phyloP scores from a whole-genome alignment of 2,888 invertebrate genomes.

The Thecophora atra region DNA sequence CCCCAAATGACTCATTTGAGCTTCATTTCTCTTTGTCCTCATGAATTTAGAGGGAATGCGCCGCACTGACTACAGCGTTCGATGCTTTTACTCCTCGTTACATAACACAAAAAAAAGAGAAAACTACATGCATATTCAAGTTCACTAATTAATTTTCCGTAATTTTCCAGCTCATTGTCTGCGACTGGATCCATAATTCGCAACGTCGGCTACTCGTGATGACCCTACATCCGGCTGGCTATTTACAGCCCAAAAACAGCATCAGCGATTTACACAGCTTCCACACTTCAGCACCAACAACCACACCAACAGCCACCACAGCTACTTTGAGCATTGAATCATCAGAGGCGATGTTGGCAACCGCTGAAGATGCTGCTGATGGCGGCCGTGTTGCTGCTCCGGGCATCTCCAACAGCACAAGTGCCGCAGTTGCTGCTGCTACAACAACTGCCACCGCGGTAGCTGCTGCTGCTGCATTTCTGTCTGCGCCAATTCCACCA shows the following conservation, averaged over 20 bases:
- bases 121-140: neutral
- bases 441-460: slow-evolving; percentile 51
- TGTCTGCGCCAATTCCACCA: slow-evolving; percentile 57
- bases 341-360: slow-evolving; percentile 10
- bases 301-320: neutral
- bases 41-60: too few relatives aligned
- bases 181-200: slow-evolving; percentile 64
- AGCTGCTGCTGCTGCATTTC: slow-evolving; percentile 49
- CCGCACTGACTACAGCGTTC: too few relatives aligned
- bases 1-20: too few relatives aligned
- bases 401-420: slow-evolving; percentile 40
- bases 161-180: slow-evolving; percentile 62
- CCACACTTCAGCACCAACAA: slow-evolving; percentile 34
- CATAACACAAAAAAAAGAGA: too few relatives aligned
- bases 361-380: slow-evolving; percentile 5
- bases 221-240: slow-evolving; percentile 65
- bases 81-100: too few relatives aligned
- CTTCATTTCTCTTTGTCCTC: too few relatives aligned
- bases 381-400: slow-evolving; percentile 30
- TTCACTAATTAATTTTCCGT: slow-evolving; percentile 22
- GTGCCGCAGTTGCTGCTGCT: slow-evolving; percentile 33
- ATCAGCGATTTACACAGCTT: slow-evolving; percentile 62
- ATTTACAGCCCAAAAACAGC: slow-evolving; percentile 66
- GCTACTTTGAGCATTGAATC: neutral
- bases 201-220: slow-evolving; percentile 64